Evolutionary conservation across 2,797 vertebrate species (phyloP), one percentile per base, ranked within the genome.

Genomic region (Megaceryle alcyon): DNA sequence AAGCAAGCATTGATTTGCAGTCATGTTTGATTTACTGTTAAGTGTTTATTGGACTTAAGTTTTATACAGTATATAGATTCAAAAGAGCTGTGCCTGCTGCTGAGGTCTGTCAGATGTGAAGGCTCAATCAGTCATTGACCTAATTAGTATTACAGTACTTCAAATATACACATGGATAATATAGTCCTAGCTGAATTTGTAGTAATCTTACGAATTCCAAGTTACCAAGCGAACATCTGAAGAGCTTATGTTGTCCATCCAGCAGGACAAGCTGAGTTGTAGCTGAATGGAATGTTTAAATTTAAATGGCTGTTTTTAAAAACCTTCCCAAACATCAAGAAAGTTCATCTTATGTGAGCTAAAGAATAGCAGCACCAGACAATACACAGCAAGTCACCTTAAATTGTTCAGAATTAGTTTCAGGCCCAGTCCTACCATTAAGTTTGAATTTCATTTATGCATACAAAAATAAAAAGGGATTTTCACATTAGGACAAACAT

Each of bases 391-490:
- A 88, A 94, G 77, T 91, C 82, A 78, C 69, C 65, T 81, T 79
- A 39, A 70, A 53, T 7, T 76, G 64, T 73, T 92, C 77, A 82
- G 76, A 82, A 68, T 78, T 64, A 65, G 61, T 63, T 85, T 95
- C 90, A 77, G 86, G 84, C 86, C 91, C 94, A 95, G 75, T 93
- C 71, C 90, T 86, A 64, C 44, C 19, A 51, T n/a, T 75, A 82
- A 43, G 65, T 71, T 92, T 88, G 10, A 16, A 35, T 91, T 95
- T 73, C 14, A 82, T 77, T 94, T 82, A 94, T 57, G 88, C 73
- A 76, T 83, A 96, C 43, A 96, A 97, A 97, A 97, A 97, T 95
- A 96, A 97, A 93, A 80, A 92, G 48, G 76, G 84, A 85, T 90
- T 94, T 93, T 91, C 90, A 95, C 72, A 86, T 90, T 68, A 91